Evolutionary conservation across 2,113 vertebrate genomes (phyloP).

Genomic region (Anarhynchus alexandrinus): DNA sequence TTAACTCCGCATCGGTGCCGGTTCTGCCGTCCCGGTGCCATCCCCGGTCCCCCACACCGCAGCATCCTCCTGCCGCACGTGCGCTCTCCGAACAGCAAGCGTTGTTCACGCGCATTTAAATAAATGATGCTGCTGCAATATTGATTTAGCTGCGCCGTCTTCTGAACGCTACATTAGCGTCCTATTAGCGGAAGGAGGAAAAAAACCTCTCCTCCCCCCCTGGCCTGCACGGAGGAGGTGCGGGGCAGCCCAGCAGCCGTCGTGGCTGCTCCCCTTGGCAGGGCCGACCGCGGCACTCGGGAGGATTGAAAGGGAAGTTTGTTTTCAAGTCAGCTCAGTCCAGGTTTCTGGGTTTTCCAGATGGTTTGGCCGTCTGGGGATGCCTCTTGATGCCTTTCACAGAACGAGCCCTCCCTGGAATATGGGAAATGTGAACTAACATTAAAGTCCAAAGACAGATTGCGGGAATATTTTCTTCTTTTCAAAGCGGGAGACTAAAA

Average conservation of each 20-base stretch:
- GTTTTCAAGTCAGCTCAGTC: neutral
- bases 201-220: neutral
- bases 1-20: fast-evolving
- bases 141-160: fast-evolving
- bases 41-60: fast-evolving
- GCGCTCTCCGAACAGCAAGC: fast-evolving
- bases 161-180: neutral
- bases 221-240: fast-evolving
- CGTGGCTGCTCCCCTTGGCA: neutral
- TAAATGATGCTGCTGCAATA: neutral
- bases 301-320: neutral
- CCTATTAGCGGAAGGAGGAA: neutral
- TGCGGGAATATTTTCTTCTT: neutral
- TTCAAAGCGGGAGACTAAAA: neutral
- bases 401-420: neutral
- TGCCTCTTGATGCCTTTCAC: constrained; percentile 31
- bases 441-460: neutral
- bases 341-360: constrained; percentile 29
- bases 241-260: neutral
- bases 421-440: neutral
- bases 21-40: neutral
- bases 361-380: constrained; percentile 23
- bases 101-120: fast-evolving
- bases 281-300: fast-evolving
- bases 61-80: neutral